Evolutionary conservation across 2,888 invertebrate genomes (phyloP), one percentile per base, ranked within the genome.

Genomic region (Oxytorus armatus): DNA sequence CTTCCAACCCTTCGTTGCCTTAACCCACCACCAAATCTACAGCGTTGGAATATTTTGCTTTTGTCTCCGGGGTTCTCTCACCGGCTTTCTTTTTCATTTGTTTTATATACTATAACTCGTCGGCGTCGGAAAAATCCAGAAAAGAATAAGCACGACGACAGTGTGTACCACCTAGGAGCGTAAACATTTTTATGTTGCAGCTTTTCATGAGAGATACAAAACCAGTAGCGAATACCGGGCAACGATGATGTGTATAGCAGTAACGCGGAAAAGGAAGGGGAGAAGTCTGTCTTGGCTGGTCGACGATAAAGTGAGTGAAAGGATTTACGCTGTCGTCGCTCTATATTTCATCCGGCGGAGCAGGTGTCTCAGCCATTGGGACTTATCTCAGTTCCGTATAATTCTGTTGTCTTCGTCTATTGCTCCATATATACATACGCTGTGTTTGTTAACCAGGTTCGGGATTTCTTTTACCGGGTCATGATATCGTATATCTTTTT

Each of bases 111-210:
- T 55, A 53, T 68, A 59, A 53, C 61, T 44, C 44, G 36, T 33
- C 25, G 21, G 51, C 25, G 61, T 55, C 79, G 49, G 53, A 68
- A 63, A 72, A 76, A 79, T 74, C 66, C 51, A 16, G 63, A 53
- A 72, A 66, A 61, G 25, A 76, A 76, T 70, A 72, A 61, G 44
- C 39, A 61, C 72, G 16, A 49, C 23, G 42, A 42, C 42, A 18
- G 8, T 10, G 63, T 47, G 29, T 65, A 57, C 47, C 23, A 51
- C 42, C 2, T 23, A 36, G 59, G 44, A 51, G 66, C 66, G 66
- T 79, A 66, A 79, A 79, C 69, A 79, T 79, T 79, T 79, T 79
- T 79, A 79, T 66, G 70, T 61, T 53, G 11, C 29, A 53, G 42
- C 47, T 72, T 76, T 79, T 72, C 42, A 61, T 51, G 66, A 53